These are phyloP conservation scores for Xestia c-nigrum DNA, from an alignment of 2,888 invertebrate genomes.

Conservation along the genomic window DNA sequence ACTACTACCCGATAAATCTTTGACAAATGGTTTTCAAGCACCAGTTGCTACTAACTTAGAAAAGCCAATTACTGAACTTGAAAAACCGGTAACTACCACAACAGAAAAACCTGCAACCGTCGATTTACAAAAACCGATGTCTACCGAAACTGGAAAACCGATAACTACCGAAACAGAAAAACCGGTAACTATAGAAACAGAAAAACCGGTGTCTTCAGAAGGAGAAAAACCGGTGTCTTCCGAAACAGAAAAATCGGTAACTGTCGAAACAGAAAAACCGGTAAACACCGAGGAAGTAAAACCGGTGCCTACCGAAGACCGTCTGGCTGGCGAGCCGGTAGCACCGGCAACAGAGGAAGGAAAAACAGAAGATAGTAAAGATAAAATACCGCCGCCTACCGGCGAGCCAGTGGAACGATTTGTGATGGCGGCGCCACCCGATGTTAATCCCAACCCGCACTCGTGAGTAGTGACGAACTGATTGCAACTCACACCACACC, in stretches of 20 bases:
- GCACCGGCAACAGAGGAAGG: constrained; percentile 58
- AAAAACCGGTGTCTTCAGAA: constrained; percentile 36
- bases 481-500: constrained; percentile 77
- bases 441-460: constrained; percentile 87
- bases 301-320: constrained; percentile 42
- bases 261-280: constrained; percentile 36
- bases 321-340: constrained; percentile 63
- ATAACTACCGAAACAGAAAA: constrained; percentile 37
- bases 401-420: constrained; percentile 69
- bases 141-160: constrained; percentile 20
- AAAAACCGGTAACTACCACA: constrained; percentile 36
- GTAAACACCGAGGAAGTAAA: constrained; percentile 33
- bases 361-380: constrained; percentile 53
- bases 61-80: constrained; percentile 26
- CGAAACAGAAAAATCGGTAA: constrained; percentile 11
- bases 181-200: constrained; percentile 24
- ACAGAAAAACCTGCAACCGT: constrained; percentile 15
- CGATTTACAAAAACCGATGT: constrained; percentile 18
- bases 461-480: constrained; percentile 86
- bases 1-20: constrained; percentile 34
- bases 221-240: background rate
- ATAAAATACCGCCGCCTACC: constrained; percentile 46
- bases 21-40: constrained; percentile 42
- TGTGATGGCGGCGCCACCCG: constrained; percentile 81
- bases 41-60: constrained; percentile 30